These are phyloP conservation scores for Halictus ligatus DNA, from an alignment of 2,888 invertebrate species.

Conservation along the genomic window DNA sequence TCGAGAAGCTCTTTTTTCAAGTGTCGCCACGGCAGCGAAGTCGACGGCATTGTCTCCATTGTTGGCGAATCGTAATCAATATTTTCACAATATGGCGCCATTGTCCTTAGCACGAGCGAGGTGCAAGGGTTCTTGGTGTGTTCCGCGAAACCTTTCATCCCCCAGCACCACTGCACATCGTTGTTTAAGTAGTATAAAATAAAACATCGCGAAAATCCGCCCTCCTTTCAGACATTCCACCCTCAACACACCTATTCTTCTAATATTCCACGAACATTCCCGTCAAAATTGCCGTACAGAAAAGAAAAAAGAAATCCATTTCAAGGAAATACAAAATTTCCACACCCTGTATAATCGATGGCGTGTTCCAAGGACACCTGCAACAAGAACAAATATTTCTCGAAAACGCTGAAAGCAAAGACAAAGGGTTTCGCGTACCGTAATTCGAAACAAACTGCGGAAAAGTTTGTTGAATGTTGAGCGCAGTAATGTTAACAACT, in stretches of 20 bases:
- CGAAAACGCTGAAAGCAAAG: too few relatives aligned
- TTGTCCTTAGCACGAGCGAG: constrained; percentile 82
- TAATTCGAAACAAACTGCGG: too few relatives aligned
- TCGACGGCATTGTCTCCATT: constrained; percentile 82
- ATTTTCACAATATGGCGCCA: constrained; percentile 84
- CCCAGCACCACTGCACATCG: constrained; percentile 33
- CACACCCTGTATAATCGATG: too few relatives aligned
- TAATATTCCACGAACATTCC: background rate
- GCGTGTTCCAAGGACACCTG: too few relatives aligned
- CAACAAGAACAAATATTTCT: too few relatives aligned
- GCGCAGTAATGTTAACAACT: background rate
- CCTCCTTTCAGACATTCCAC: background rate
- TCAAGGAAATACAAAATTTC: too few relatives aligned
- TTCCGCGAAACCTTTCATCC: constrained; percentile 53
- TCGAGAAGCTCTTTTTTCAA: constrained; percentile 76
- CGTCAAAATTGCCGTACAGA: too few relatives aligned
- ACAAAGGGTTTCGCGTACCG: too few relatives aligned
- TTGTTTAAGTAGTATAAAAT: constrained; percentile 44
- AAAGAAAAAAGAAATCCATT: too few relatives aligned
- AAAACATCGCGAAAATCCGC: constrained; percentile 4
- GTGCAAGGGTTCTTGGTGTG: constrained; percentile 71
- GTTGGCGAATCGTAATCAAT: constrained; percentile 83
- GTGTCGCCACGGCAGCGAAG: constrained; percentile 77
- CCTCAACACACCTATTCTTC: background rate
- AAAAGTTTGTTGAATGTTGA: too few relatives aligned